These are phyloP conservation scores for Sarcophaga variegata DNA, from an alignment of 2,888 invertebrate species.

Conservation along the genomic window DNA sequence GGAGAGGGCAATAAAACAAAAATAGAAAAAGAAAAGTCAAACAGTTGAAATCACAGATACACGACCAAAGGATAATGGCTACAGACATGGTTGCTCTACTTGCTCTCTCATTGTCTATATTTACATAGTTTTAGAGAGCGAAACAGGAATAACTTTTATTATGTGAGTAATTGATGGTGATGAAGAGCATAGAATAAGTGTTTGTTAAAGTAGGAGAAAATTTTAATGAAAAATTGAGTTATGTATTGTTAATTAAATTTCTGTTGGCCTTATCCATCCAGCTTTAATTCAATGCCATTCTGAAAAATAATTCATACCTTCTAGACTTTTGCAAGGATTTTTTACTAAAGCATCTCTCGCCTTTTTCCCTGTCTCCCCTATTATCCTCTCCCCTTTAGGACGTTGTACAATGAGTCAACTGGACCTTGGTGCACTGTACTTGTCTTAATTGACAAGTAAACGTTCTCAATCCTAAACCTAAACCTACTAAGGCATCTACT, in stretches of 20 bases:
- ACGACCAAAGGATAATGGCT: conserved; percentile 54
- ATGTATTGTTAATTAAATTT: conserved; percentile 29
- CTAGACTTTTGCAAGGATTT: too few species aligned
- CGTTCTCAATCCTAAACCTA: too few species aligned
- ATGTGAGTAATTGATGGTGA: conserved; percentile 51
- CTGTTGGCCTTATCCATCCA: background rate
- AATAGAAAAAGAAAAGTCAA: background rate
- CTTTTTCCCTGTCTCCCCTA: too few species aligned
- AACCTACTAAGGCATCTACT: too few species aligned
- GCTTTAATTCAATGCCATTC: too few species aligned
- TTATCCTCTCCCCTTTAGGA: too few species aligned
- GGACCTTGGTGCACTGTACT: too few species aligned
- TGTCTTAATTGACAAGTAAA: too few species aligned
- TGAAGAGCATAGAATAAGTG: conserved; percentile 7
- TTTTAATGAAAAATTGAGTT: conserved; percentile 37
- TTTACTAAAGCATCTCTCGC: too few species aligned
- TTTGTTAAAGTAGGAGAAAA: conserved; percentile 21
- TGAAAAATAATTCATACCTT: too few species aligned
- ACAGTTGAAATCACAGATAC: conserved; percentile 38
- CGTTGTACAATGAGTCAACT: too few species aligned
- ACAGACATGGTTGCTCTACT: conserved; percentile 20
- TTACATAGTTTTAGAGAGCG: conserved; percentile 41
- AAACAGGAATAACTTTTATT: background rate
- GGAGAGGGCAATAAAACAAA: background rate
- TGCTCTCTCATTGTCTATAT: conserved; percentile 17